These are phyloP conservation scores for Phrynosoma blainvillii DNA, from an alignment of 2,113 vertebrate species.

Conservation along the genomic window DNA sequence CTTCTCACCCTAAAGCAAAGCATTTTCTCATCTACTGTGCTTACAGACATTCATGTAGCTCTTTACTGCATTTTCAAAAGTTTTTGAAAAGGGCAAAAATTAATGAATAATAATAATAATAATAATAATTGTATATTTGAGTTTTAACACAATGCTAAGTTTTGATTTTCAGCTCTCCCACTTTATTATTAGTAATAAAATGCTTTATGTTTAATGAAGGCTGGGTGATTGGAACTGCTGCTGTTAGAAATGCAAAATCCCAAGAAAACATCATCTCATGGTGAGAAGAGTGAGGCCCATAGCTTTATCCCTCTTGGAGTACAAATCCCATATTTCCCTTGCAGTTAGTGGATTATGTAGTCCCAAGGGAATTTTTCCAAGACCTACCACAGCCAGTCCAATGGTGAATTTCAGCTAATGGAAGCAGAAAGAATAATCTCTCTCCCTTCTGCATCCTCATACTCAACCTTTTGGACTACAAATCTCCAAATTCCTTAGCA, in stretches of 20 bases:
- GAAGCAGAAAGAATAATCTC: neutral
- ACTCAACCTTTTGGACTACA: too few relatives aligned
- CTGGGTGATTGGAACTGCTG: neutral
- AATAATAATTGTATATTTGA: slow-evolving; percentile 60
- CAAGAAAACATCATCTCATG: neutral
- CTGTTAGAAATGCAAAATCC: too few relatives aligned
- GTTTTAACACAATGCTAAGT: slow-evolving; percentile 39
- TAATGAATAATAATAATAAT: too few relatives aligned
- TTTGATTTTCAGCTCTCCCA: neutral
- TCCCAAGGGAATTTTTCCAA: too few relatives aligned
- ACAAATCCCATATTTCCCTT: too few relatives aligned
- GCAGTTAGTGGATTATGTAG: too few relatives aligned
- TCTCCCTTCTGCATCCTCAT: too few relatives aligned
- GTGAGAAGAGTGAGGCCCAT: neutral
- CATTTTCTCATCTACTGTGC: slow-evolving; percentile 34
- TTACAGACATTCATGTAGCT: slow-evolving; percentile 26
- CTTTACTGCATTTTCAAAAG: slow-evolving; percentile 26
- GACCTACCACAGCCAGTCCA: too few relatives aligned
- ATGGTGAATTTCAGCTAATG: neutral
- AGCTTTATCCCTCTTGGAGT: too few relatives aligned
- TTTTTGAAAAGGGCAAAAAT: slow-evolving; percentile 54
- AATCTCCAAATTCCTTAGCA: too few relatives aligned
- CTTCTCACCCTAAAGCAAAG: slow-evolving; percentile 52
- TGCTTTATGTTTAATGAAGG: neutral
- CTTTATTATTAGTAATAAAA: neutral